phyloP scores from a whole-genome alignment of 2,113 vertebrate species.

The Xerus inauris region DNA sequence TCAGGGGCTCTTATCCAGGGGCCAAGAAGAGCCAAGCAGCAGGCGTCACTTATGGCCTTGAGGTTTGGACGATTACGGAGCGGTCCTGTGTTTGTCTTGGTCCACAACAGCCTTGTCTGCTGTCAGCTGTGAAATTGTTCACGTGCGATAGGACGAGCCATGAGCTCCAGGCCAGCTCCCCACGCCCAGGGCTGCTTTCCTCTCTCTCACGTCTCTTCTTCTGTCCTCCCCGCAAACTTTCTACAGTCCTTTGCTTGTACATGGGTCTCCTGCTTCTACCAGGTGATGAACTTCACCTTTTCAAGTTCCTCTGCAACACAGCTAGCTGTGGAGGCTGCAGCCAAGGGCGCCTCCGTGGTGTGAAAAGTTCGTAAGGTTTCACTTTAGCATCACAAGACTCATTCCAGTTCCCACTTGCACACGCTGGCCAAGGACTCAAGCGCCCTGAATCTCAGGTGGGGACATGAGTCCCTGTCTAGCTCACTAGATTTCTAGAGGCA shows the following conservation, averaged over 20 bases:
- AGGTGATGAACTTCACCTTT: not conserved
- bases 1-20: not conserved
- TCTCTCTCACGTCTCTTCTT: not conserved
- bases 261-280: not conserved
- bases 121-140: not conserved
- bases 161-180: not conserved
- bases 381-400: not conserved
- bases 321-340: fast-evolving
- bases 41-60: not conserved
- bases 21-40: not conserved
- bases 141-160: not conserved
- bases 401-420: not conserved
- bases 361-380: not conserved
- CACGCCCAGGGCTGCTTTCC: not conserved
- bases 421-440: not conserved
- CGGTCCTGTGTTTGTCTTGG: not conserved
- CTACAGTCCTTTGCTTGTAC: not conserved
- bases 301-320: not conserved
- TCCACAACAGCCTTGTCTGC: not conserved
- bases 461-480: not conserved
- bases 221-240: not conserved
- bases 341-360: not conserved
- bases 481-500: not conserved
- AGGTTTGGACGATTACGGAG: not conserved
- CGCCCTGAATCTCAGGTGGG: not conserved